Evolutionary conservation across 30 jellyfish, hydroid and myxozoan genomes (phyloP).

Genomic region (Aurelia aurita complex sp. Pacific): DNA sequence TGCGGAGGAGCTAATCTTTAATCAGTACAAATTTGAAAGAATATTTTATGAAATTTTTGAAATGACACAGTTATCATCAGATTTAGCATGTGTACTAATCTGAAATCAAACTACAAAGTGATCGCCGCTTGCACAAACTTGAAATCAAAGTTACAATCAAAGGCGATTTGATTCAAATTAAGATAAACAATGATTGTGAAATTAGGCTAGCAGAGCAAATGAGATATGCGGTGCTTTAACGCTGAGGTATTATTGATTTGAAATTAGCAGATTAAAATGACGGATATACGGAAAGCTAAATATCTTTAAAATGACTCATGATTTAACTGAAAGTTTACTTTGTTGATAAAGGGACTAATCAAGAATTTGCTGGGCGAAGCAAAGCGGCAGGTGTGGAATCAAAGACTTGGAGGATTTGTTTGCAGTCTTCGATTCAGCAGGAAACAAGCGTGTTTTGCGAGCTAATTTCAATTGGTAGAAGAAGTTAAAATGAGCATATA

Average conservation of each 20-base stretch:
- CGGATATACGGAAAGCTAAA: constrained; percentile 35
- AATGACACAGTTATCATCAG: constrained; percentile 28
- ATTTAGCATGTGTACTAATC: constrained; percentile 22
- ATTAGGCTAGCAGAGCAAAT: too few species aligned
- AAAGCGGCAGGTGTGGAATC: constrained; percentile 50
- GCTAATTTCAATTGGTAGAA: constrained; percentile 47
- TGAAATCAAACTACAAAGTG: constrained; percentile 8
- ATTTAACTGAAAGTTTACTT: constrained; percentile 22
- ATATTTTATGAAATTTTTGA: too few species aligned
- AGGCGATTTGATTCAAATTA: constrained; percentile 39
- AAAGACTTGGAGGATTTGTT: constrained; percentile 8
- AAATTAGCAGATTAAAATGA: constrained; percentile 8
- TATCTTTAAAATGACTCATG: constrained; percentile 37
- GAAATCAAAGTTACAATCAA: constrained; percentile 45
- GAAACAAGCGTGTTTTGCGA: constrained; percentile 35
- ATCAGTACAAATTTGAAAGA: too few species aligned
- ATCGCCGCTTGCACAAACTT: constrained; percentile 4
- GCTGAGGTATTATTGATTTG: neutral
- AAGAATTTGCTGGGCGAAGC: constrained; percentile 10
- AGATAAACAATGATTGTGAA: constrained; percentile 1
- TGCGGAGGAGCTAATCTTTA: too few species aligned
- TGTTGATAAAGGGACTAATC: constrained; percentile 32
- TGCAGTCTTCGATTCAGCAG: constrained; percentile 51
- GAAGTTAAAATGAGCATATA: constrained; percentile 50
- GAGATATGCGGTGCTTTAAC: neutral